A percentile compares a stretch with the other conserved stretches of the same genome.
Evolutionary conservation across 2,797 vertebrate species (phyloP).

Genomic region (Rhinatrema bivittatum): DNA sequence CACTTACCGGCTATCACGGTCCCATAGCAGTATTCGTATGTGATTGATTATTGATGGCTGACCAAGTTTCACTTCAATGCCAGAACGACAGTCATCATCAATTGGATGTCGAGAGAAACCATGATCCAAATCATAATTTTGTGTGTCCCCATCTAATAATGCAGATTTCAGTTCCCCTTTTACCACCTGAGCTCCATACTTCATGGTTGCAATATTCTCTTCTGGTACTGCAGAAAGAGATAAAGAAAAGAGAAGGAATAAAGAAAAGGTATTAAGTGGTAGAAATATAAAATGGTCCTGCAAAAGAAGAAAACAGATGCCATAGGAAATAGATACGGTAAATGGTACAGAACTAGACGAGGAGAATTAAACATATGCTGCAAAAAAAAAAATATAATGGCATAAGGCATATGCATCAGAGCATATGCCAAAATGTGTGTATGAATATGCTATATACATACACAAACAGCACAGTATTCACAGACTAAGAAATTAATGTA

Average conservation of each 20-base stretch:
- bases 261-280: not conserved
- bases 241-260: slow-evolving; percentile 15
- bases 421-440: no score
- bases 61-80: slow-evolving; percentile 89
- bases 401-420: no score
- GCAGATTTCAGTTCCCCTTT: slow-evolving; percentile 95
- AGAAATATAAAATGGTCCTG: fast-evolving
- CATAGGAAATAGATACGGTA: no score
- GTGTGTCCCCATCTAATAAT: slow-evolving; percentile 90
- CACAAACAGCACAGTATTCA: no score
- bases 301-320: no score
- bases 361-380: no score
- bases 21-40: slow-evolving; percentile 87
- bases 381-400: no score
- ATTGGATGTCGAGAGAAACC: slow-evolving; percentile 97
- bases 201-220: slow-evolving; percentile 97
- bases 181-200: slow-evolving; percentile 89
- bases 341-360: no score
- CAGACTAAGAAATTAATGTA: no score
- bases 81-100: slow-evolving; percentile 85
- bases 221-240: slow-evolving; percentile 71
- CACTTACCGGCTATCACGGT: slow-evolving; percentile 86
- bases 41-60: slow-evolving; percentile 93
- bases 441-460: no score
- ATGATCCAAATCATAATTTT: slow-evolving; percentile 96